Conservation (phyloP, 2,797 vertebrate species). For the Pipistrellus pygmaeus region DNA sequence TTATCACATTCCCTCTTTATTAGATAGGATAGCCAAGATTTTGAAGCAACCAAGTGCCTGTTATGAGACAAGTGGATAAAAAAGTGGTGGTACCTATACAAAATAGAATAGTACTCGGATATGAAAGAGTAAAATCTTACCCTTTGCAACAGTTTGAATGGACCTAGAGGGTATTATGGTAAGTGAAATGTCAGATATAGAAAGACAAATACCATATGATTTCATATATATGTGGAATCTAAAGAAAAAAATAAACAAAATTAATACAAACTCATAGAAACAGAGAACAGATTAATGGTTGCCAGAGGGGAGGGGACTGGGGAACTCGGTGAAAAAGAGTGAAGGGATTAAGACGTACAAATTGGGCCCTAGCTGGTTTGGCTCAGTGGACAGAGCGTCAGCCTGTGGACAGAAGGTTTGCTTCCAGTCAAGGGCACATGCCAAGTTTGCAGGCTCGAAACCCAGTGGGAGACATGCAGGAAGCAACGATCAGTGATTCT, state of each 20-base stretch:
- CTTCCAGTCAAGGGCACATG: no score
- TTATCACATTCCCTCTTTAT: no score
- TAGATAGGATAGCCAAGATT: neutral
- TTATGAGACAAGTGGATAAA: neutral
- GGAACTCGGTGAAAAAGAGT: neutral
- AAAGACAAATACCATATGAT: neutral
- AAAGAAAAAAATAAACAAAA: neutral
- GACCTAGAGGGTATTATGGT: neutral
- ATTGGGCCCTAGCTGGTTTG: neutral
- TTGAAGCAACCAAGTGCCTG: neutral
- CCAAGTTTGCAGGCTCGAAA: no score
- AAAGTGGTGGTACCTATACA: neutral
- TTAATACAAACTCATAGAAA: neutral
- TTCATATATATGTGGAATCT: no score
- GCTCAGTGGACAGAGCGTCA: no score
- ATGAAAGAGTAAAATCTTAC: neutral
- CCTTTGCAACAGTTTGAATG: neutral
- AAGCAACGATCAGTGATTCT: no score
- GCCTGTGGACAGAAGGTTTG: no score
- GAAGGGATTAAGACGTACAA: neutral
- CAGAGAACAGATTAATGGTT: neutral
- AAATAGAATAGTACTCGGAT: neutral
- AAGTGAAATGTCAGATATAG: neutral
- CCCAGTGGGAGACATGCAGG: no score
- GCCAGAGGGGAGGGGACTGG: neutral